Evolutionary conservation across 92 coral and sea anemone species (phyloP), one percentile per base, ranked within the genome.

Genomic region (Galaxea fascicularis): DNA sequence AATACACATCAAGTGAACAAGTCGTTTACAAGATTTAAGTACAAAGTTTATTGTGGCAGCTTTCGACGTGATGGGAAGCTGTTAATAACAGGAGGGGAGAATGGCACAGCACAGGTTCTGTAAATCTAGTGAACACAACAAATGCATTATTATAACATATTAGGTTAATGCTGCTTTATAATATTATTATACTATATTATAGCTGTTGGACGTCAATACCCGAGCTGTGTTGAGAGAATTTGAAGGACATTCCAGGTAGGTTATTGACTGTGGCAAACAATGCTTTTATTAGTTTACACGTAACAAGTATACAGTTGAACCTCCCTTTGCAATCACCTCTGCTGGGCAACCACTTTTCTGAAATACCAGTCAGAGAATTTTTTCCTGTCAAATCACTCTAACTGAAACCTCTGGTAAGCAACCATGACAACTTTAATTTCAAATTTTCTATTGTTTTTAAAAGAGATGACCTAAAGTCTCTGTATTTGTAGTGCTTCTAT

Each of bases 51-150:
- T 82, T 83, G 95, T 70, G 98, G 97, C 13, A 86, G 93, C 60
- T 96, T 96, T 39, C 95, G 99, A 18, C 76, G 54, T 65, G 99
- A 96, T 92, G 99, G 99, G 11, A 90, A 94, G 75, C 80, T 96
- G 63, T 49, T 96, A 58, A 90, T 96, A 17, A 95, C 98, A 29
- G 99, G 99, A 82, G 92, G 92, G 82, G 93, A 91, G 51, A 87
- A 79, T 89, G 94, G 96, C 45, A 59, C 79, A 49, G 88, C 92
- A 7, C 91, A 96, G 98, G 98, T 95, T 10, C 13, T 65, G 41
- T 1, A 27, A 27, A 27, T 11, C 4, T 21, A 20, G 30, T 5
- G 10, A 15, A 24, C 7, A 20, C 0, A 60, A 9, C 14, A 25
- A 22, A 22, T 35, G 41, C 41, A 35, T 35, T 2, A 35, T 35